Evolutionary conservation across 2,113 vertebrate genomes (phyloP), one percentile per base, ranked within the genome.

Genomic region (Epinephelus cyanopodus): DNA sequence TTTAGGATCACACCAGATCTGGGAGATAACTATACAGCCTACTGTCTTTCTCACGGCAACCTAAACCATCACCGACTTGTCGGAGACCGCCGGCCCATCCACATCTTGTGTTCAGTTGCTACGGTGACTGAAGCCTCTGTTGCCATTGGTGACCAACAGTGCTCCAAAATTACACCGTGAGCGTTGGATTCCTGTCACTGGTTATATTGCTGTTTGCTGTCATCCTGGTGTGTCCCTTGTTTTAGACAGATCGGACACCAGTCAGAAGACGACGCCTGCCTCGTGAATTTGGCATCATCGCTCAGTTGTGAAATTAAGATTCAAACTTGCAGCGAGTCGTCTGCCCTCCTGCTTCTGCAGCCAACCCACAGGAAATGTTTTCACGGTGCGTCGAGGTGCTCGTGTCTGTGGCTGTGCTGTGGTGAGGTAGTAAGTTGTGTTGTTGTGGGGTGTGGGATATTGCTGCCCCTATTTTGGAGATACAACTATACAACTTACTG

Each of bases 11-110:
- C 94, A 98, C 95, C 96, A 97, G 97, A 97, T 98, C 96, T 97
- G 93, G 97, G 97, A 97, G 97, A 97, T 98, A 97, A 98, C 97
- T 98, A 97, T 98, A 97, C 97, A 98, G 95, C 95, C 97, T 97
- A 97, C 97, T 98, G 97, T 97, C 97, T 98, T 98, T 97, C 97
- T 94, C 94, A 96, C 96, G 93, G 95, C 92, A 64, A 85, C 95
- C 83, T 37, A 57, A 77, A 83, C 61, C 78, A 52, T 81, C 90
- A 54, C 58, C 60, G 37, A 8, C 64, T 33, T 10, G 42, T 21
- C 18, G 14, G 57, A 81, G 74, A 48, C 57, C 15, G 18, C 19
- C 53, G 3, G 74, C 79, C 57, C 25, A 6, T 71, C 74, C 15
- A 8, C 13, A 27, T 57, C 62, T 0, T 42, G 37, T 1, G 13